A percentile compares a stretch with the other conserved stretches of the same genome.
These are phyloP conservation scores for Apotomis betuletana DNA, from an alignment of 2,888 invertebrate species.

Conservation along the genomic window DNA sequence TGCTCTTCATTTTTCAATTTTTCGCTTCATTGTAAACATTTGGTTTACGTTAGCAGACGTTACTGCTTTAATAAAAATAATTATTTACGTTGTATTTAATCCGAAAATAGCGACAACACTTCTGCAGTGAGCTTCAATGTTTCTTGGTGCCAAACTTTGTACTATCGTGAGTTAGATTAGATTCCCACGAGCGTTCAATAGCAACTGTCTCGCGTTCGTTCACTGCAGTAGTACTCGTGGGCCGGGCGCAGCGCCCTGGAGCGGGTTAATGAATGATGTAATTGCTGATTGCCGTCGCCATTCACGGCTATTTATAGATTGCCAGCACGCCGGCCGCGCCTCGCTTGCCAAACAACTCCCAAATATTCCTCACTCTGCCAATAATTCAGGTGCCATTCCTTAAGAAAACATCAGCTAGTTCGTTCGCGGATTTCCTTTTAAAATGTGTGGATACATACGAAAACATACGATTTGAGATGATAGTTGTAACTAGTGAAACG, in stretches of 20 bases:
- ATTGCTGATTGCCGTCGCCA: slow-evolving; percentile 61
- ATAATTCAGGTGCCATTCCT: slow-evolving; percentile 14
- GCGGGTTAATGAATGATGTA: slow-evolving; percentile 60
- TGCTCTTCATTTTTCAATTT: no score
- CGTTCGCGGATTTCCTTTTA: background rate
- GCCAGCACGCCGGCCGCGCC: slow-evolving; percentile 48
- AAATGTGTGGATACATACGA: background rate
- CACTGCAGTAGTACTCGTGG: background rate
- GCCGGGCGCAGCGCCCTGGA: slow-evolving; percentile 20
- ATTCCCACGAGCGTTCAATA: background rate
- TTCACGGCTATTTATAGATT: slow-evolving; percentile 65
- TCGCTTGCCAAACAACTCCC: slow-evolving; percentile 36
- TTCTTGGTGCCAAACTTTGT: background rate
- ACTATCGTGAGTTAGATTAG: no score
- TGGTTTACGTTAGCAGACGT: no score
- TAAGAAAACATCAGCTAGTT: background rate
- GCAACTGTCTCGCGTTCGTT: background rate
- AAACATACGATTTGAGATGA: background rate
- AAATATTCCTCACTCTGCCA: slow-evolving; percentile 37
- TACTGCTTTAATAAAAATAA: no score
- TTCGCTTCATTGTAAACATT: no score
- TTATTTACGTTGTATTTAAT: no score
- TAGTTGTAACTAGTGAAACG: no score
- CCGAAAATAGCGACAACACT: no score
- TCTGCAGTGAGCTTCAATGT: no score